Percentiles rank a stretch among this genome's conserved stretches.
Conservation (phyloP, 2,888 invertebrate species). For the Horisme vitalbata region DNA sequence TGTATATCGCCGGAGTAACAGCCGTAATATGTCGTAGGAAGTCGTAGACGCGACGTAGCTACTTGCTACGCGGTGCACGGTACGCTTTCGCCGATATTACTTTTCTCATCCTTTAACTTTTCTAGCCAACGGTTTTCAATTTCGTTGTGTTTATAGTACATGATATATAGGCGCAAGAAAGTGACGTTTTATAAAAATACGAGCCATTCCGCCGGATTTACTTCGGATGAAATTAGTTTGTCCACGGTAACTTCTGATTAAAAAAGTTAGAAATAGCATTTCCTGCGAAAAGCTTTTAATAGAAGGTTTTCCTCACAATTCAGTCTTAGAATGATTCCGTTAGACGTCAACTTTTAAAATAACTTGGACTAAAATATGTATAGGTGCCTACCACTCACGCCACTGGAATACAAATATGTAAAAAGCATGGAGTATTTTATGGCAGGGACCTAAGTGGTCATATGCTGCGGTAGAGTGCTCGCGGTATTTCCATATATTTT, state of each 20-base stretch:
- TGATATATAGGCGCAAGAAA: conserved; percentile 15
- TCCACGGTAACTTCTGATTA: conserved; percentile 12
- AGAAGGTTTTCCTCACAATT: no score
- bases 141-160: conserved; percentile 27
- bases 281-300: not conserved
- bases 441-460: conserved; percentile 28
- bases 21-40: conserved; percentile 28
- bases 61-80: conserved; percentile 57
- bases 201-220: not conserved
- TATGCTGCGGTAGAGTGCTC: conserved; percentile 33
- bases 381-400: not conserved
- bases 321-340: not conserved
- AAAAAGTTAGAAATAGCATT: conserved; percentile 14
- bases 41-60: conserved; percentile 42
- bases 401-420: conserved; percentile 24
- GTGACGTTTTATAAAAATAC: conserved; percentile 18
- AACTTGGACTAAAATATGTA: conserved; percentile 1
- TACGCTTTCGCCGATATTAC: conserved; percentile 57
- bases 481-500: conserved; percentile 48
- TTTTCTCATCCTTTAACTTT: conserved; percentile 53
- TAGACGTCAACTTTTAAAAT: conserved; percentile 1
- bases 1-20: not conserved
- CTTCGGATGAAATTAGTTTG: not conserved
- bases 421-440: conserved; percentile 31
- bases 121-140: conserved; percentile 35